A percentile compares a stretch with the other conserved stretches of the same genome.
These are phyloP conservation scores for Archips crataeganus DNA, from an alignment of 2,888 invertebrate species.

Conservation along the genomic window DNA sequence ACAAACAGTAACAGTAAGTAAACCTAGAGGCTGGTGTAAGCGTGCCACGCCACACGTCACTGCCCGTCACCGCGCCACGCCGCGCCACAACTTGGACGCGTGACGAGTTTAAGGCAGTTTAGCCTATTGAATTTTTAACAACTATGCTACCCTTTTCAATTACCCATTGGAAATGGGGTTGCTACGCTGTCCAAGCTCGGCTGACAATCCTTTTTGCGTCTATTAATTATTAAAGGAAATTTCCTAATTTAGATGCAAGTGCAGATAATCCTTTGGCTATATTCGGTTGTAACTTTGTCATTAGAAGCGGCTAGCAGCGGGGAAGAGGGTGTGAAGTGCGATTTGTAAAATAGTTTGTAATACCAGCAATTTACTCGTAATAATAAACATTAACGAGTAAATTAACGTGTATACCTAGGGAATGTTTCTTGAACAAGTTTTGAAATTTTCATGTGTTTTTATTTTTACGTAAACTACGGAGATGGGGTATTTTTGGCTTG, in stretches of 20 bases:
- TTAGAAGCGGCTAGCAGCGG: background rate
- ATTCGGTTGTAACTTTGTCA: slow-evolving; percentile 8
- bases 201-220: slow-evolving; percentile 84
- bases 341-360: background rate
- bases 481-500: no score
- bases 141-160: slow-evolving; percentile 81
- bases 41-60: background rate
- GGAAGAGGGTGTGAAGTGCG: background rate
- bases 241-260: slow-evolving; percentile 80
- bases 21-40: background rate
- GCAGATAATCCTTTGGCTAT: slow-evolving; percentile 58
- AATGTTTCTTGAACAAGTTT: no score
- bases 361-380: background rate
- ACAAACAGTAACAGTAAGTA: background rate
- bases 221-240: slow-evolving; percentile 82
- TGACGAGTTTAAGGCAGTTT: slow-evolving; percentile 64
- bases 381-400: no score
- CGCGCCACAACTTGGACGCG: slow-evolving; percentile 52
- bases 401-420: no score
- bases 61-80: background rate
- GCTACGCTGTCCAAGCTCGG: slow-evolving; percentile 78
- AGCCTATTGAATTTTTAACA: slow-evolving; percentile 80
- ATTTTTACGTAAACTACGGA: no score
- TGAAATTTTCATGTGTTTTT: no score
- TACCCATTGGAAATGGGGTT: slow-evolving; percentile 80